Percentiles rank a stretch among this genome's conserved stretches.
Conservation (phyloP, 2,888 invertebrate genomes). For the Cerastis rubricosa region DNA sequence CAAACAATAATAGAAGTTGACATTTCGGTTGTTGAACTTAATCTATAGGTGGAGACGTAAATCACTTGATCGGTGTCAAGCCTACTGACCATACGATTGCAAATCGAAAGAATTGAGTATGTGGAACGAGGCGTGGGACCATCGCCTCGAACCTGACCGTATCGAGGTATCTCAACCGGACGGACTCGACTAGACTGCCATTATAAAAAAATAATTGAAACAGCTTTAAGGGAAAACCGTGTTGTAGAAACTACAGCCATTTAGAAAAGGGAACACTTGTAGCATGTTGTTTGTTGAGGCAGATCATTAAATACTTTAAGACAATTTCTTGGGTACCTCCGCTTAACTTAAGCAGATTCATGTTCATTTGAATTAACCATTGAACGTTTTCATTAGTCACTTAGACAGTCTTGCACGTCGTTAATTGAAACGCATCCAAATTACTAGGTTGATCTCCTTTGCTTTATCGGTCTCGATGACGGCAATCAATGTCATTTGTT, state of each 20-base stretch:
- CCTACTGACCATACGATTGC: conserved; percentile 75
- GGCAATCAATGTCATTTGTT: conserved; percentile 58
- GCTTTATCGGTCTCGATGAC: conserved; percentile 59
- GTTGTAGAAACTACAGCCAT: conserved; percentile 75
- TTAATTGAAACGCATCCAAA: conserved; percentile 87
- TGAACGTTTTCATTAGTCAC: conserved; percentile 86
- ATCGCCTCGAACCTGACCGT: conserved; percentile 87
- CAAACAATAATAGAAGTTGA: conserved; percentile 18
- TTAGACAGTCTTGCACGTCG: conserved; percentile 80
- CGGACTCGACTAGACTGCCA: conserved; percentile 82
- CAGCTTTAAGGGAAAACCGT: conserved; percentile 77
- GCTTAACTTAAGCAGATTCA: conserved; percentile 77
- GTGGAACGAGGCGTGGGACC: conserved; percentile 87
- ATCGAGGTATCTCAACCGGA: conserved; percentile 89
- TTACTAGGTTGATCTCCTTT: conserved; percentile 72
- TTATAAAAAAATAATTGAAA: conserved; percentile 77
- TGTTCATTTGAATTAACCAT: conserved; percentile 87
- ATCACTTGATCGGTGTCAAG: conserved; percentile 69
- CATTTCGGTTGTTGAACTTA: conserved; percentile 37
- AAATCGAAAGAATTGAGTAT: conserved; percentile 80
- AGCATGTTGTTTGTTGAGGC: conserved; percentile 48
- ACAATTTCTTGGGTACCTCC: conserved; percentile 56
- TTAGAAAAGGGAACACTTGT: conserved; percentile 70
- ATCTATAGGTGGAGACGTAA: conserved; percentile 55
- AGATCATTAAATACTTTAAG: conserved; percentile 54